Base-by-base conservation (phyloP, 2,113 vertebrate genomes). In the Prinia subflava region DNA sequence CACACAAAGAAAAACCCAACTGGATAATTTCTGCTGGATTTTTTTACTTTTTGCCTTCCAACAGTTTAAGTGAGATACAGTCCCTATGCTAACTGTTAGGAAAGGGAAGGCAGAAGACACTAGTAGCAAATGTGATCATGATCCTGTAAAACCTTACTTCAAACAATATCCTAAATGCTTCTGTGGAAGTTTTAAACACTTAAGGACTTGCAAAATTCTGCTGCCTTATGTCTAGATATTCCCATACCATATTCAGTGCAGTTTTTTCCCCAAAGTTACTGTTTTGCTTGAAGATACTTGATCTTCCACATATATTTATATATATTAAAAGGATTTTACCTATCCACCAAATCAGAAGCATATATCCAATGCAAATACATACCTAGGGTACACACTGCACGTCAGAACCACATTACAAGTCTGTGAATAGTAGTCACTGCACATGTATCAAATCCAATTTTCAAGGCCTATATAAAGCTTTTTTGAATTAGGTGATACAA, bases 291-390 rank as follows among this genome's bases (percentile, higher is more conserved):
- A 83, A 95, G 52, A 47, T 37, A 56, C 5, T 88, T 74, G 28
- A 47, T 80, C 31, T 85, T 81, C 35, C 67, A 9, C 19, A 57
- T 47, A 52, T 33, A 75, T 42, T 35, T 55, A 13, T 60, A 39
- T 78, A 24, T 68, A 46, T 47, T 30, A 41, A 70, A 92, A 92
- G 71, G 50, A 69, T 86, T 94, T 75, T 92, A 81, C 79, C 74
- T 17, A 90, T 39, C 47, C 94, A 92, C 39, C 83, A 91, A 92
- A 86, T 59, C 24, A 13, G 89, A 96, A 95, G 85, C 83, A 24
- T 30, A 44, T 6, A 14, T 86, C 68, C 94, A 83, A 64, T 77
- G 74, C 63, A 78, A 78, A 63, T 53, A 93, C 31, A 67, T 12
- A 31, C 20, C 68, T 23, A 87, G 68, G 42, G 78, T 69, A 56